A percentile compares a stretch with the other conserved stretches of the same genome.
These are phyloP conservation scores for Leptopterna dolabrata DNA, from an alignment of 2,888 invertebrate genomes.

Conservation along the genomic window DNA sequence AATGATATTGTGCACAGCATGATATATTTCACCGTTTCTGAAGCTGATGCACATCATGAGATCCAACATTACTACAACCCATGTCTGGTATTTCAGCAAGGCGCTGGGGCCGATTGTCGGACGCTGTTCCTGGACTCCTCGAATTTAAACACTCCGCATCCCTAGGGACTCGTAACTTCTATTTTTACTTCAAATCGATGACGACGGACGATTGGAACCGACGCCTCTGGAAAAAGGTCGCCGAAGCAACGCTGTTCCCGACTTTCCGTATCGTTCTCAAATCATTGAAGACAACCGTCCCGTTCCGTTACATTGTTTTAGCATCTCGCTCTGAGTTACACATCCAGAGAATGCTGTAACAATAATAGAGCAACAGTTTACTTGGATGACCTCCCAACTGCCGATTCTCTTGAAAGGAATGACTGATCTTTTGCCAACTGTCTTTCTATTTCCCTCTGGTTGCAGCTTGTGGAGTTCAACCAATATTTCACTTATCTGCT, in stretches of 20 bases:
- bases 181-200: background rate
- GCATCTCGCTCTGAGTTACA: background rate
- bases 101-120: too few species aligned
- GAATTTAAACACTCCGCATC: background rate
- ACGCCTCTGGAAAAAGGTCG: background rate
- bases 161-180: background rate
- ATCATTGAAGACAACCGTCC: background rate
- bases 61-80: too few species aligned
- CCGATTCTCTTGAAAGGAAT: background rate
- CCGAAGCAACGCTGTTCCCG: background rate
- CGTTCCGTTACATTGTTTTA: background rate
- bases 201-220: background rate
- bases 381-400: background rate
- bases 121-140: too few species aligned
- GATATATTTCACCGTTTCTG: too few species aligned
- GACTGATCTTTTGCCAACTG: background rate
- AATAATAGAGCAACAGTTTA: background rate
- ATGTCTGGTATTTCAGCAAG: too few species aligned
- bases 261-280: background rate
- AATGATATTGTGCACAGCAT: too few species aligned
- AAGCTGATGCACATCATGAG: too few species aligned
- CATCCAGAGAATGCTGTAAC: slow-evolving; percentile 1
- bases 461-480: background rate
- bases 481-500: background rate
- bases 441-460: background rate